Conservation (phyloP, 2,888 invertebrate genomes). For the Eupelmus urozonus region DNA sequence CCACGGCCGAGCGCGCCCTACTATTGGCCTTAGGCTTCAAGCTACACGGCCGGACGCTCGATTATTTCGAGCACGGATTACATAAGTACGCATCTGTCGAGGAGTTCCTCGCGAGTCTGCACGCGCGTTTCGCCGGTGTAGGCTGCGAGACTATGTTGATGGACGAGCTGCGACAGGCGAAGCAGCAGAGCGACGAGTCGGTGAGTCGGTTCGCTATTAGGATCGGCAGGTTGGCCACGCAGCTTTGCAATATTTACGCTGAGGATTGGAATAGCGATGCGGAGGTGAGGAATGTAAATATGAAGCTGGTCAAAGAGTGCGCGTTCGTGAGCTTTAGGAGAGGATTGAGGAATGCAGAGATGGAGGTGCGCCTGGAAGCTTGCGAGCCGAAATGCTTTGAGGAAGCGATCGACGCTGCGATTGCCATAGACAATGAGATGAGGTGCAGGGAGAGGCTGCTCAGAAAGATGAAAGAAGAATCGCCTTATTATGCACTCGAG, state of each 20-base stretch:
- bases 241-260: constrained; percentile 25
- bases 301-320: constrained; percentile 2
- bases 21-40: constrained; percentile 45
- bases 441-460: constrained; percentile 5
- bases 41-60: constrained; percentile 15
- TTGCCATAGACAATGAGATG: constrained; percentile 29
- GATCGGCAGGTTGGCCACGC: constrained; percentile 22
- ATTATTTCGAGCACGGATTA: constrained; percentile 21
- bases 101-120: constrained; percentile 29
- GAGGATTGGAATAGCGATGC: not conserved
- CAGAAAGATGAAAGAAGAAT: not conserved
- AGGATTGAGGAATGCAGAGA: constrained; percentile 21
- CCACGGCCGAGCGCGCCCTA: not conserved
- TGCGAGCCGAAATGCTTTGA: constrained; percentile 25
- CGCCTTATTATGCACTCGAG: not conserved
- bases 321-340: constrained; percentile 45
- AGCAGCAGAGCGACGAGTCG: constrained; percentile 10
- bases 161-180: constrained; percentile 2
- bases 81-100: constrained; percentile 24
- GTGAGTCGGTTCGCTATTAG: constrained; percentile 13
- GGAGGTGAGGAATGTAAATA: not conserved
- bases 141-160: constrained; percentile 22
- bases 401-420: constrained; percentile 31
- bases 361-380: constrained; percentile 35
- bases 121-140: constrained; percentile 4